Evolutionary conservation across 2,797 vertebrate genomes (phyloP).

Genomic region (Crocidura indochinensis): DNA sequence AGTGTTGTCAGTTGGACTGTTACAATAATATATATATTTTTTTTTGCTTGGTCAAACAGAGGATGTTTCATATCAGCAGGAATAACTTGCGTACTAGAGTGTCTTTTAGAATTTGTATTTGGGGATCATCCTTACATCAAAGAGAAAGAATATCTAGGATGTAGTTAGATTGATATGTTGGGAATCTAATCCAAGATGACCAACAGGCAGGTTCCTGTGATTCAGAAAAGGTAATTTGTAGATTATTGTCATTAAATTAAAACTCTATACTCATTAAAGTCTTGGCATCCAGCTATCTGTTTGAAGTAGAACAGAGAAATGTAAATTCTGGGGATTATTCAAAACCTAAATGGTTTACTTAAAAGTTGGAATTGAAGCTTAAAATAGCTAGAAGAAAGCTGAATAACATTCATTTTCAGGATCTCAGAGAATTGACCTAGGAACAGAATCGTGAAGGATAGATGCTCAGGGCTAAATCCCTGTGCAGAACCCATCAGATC

Average conservation of each 20-base stretch:
- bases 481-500: rapidly evolving
- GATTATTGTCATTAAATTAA: neutral
- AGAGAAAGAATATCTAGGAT: neutral
- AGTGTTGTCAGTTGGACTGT: neutral
- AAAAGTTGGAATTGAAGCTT: neutral
- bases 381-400: neutral
- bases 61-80: neutral
- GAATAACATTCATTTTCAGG: neutral
- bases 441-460: neutral
- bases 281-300: neutral
- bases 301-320: neutral
- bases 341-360: neutral
- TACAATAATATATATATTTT: neutral
- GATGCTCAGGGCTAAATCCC: no score
- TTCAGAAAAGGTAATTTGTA: neutral
- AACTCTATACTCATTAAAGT: neutral
- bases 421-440: neutral
- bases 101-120: neutral
- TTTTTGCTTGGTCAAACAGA: neutral
- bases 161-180: neutral
- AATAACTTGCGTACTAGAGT: neutral
- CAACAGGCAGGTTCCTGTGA: neutral
- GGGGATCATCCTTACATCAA: neutral
- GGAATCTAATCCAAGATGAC: neutral
- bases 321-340: neutral